These are phyloP conservation scores for Itoplectis maculator DNA, from an alignment of 2,888 invertebrate species.

Conservation along the genomic window DNA sequence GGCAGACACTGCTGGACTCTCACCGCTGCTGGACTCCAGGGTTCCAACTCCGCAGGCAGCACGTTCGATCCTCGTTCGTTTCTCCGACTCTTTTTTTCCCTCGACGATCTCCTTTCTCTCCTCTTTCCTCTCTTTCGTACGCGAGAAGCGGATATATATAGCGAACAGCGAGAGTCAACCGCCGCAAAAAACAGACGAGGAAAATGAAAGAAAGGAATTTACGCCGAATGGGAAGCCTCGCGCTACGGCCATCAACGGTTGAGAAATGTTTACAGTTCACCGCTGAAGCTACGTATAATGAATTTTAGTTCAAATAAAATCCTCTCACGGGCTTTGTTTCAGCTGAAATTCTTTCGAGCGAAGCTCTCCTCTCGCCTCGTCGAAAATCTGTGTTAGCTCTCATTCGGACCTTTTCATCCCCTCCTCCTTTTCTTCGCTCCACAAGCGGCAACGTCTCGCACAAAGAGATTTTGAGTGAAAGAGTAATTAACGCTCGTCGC, in stretches of 20 bases:
- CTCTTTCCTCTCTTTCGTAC: too few species aligned
- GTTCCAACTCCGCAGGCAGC: slow-evolving; percentile 33
- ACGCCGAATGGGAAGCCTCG: slow-evolving; percentile 24
- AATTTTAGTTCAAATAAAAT: slow-evolving; percentile 49
- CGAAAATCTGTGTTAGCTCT: background rate
- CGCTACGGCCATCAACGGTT: slow-evolving; percentile 13
- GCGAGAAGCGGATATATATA: background rate
- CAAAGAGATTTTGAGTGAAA: slow-evolving; percentile 46
- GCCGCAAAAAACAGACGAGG: slow-evolving; percentile 12
- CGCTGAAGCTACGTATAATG: slow-evolving; percentile 31
- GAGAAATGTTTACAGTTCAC: slow-evolving; percentile 50
- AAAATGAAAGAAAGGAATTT: slow-evolving; percentile 39
- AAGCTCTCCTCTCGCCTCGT: background rate
- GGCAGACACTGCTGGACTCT: slow-evolving; percentile 15
- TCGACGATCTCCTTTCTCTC: slow-evolving; percentile 34
- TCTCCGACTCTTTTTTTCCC: slow-evolving; percentile 46
- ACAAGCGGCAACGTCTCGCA: background rate
- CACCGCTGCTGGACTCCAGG: slow-evolving; percentile 29
- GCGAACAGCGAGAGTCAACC: background rate
- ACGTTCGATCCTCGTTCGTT: slow-evolving; percentile 55
- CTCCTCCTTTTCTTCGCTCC: slow-evolving; percentile 2
- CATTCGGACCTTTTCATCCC: background rate
- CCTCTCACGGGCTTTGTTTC: slow-evolving; percentile 9
- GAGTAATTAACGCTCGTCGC: slow-evolving; percentile 47
- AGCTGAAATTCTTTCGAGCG: background rate